Percentiles rank a stretch among this genome's conserved stretches.
These are phyloP conservation scores for Microctenopoma lineatum DNA, from an alignment of 2,797 vertebrate genomes.

Conservation along the genomic window DNA sequence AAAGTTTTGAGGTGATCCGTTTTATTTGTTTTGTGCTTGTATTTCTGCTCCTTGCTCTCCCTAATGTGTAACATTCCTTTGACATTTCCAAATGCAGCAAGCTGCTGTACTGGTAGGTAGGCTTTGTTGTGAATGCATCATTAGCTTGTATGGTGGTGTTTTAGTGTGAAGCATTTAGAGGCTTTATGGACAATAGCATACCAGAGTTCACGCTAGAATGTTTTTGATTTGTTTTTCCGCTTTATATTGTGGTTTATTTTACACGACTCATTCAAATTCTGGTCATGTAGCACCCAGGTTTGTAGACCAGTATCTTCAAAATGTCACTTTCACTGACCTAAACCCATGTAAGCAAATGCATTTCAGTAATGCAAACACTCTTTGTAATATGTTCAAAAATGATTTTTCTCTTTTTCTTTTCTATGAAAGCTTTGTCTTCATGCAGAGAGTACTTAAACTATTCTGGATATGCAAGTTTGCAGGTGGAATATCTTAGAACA, in stretches of 20 bases:
- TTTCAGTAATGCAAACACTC: no score
- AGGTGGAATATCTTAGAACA: no score
- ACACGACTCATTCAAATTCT: conserved; percentile 22
- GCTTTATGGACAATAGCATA: conserved; percentile 24
- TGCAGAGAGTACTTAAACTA: no score
- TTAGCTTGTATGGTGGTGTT: conserved; percentile 72
- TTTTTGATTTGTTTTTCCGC: conserved; percentile 20
- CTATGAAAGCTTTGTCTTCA: no score
- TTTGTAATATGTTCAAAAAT: no score
- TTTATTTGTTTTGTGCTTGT: conserved; percentile 19
- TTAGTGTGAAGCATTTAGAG: conserved; percentile 62
- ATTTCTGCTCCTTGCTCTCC: conserved; percentile 59
- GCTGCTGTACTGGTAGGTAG: conserved; percentile 89
- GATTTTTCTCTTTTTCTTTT: no score
- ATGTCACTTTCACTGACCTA: no score
- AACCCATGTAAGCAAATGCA: no score
- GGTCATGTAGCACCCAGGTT: neutral
- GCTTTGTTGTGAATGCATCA: conserved; percentile 72
- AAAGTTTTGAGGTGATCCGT: conserved; percentile 20
- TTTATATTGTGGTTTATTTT: conserved; percentile 28
- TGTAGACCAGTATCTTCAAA: neutral
- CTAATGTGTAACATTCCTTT: conserved; percentile 80
- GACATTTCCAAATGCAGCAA: conserved; percentile 86
- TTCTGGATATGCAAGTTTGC: no score
- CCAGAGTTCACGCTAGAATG: conserved; percentile 51